Evolutionary conservation across 2,797 vertebrate species (phyloP).

Genomic region (Thripadectes ignobilis): DNA sequence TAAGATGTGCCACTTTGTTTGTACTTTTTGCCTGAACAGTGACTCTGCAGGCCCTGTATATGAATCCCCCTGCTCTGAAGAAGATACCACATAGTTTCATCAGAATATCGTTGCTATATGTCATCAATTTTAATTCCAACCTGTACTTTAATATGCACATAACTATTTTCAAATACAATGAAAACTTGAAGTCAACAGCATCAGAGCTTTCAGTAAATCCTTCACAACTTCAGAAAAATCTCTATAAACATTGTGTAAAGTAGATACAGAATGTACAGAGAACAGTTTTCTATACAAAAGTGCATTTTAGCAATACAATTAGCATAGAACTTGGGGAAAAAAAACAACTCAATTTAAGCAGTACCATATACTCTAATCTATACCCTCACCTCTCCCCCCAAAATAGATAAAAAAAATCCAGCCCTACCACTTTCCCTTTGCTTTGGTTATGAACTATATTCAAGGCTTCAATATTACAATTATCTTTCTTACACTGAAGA

Average conservation of each 20-base stretch:
- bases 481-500: not conserved
- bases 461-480: slow-evolving; percentile 49
- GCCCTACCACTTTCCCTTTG: slow-evolving; percentile 30
- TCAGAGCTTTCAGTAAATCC: slow-evolving; percentile 58
- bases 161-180: slow-evolving; percentile 74
- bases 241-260: slow-evolving; percentile 72
- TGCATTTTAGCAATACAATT: slow-evolving; percentile 73
- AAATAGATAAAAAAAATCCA: not conserved
- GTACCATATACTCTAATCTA: slow-evolving; percentile 54
- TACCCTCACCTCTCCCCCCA: not conserved
- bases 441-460: slow-evolving; percentile 75
- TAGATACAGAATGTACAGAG: slow-evolving; percentile 78
- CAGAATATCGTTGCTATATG: slow-evolving; percentile 26
- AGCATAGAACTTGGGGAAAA: slow-evolving; percentile 50
- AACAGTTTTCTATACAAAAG: slow-evolving; percentile 75
- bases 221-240: slow-evolving; percentile 70
- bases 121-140: slow-evolving; percentile 70
- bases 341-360: slow-evolving; percentile 34
- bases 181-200: slow-evolving; percentile 57
- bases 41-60: not conserved
- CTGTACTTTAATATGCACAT: slow-evolving; percentile 53
- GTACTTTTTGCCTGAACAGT: not conserved
- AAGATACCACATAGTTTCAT: slow-evolving; percentile 44
- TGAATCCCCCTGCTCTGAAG: not conserved
- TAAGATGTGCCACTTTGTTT: not conserved